phyloP scores from a whole-genome alignment of 2,888 invertebrate genomes.

The Galeruca laticollis region DNA sequence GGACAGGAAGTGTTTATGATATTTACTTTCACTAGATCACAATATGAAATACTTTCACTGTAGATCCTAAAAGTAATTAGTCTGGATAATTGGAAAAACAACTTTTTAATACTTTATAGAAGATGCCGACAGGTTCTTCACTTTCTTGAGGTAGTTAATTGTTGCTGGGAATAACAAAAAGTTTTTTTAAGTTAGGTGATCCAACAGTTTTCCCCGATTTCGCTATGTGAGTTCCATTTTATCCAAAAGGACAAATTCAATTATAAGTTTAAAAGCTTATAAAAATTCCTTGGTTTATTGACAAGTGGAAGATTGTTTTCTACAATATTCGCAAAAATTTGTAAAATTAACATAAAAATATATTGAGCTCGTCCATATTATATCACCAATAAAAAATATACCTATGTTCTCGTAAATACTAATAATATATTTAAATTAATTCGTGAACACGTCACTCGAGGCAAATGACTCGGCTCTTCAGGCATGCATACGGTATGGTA shows the following conservation, averaged over 20 bases:
- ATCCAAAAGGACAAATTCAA: too few species aligned
- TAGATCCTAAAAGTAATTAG: not conserved
- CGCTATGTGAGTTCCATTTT: too few species aligned
- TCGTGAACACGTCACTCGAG: not conserved
- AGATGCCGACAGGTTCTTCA: not conserved
- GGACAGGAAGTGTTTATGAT: too few species aligned
- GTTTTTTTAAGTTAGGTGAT: too few species aligned
- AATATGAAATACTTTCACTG: not conserved
- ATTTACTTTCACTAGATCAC: not conserved
- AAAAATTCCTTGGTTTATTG: not conserved
- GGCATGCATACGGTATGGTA: slow-evolving; percentile 20
- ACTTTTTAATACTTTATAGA: not conserved
- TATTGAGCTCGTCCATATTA: not conserved
- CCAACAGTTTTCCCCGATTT: too few species aligned
- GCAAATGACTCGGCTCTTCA: slow-evolving; percentile 10
- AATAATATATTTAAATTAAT: not conserved
- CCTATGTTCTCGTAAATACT: not conserved
- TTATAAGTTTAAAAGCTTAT: too few species aligned
- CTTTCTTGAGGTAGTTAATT: not conserved
- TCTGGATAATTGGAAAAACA: not conserved
- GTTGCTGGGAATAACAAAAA: too few species aligned
- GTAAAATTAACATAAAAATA: not conserved
- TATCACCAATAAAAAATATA: not conserved
- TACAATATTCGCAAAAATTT: not conserved
- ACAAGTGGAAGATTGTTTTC: not conserved